Conservation (phyloP, 2,888 invertebrate species). For the Tupiocoris notatus region DNA sequence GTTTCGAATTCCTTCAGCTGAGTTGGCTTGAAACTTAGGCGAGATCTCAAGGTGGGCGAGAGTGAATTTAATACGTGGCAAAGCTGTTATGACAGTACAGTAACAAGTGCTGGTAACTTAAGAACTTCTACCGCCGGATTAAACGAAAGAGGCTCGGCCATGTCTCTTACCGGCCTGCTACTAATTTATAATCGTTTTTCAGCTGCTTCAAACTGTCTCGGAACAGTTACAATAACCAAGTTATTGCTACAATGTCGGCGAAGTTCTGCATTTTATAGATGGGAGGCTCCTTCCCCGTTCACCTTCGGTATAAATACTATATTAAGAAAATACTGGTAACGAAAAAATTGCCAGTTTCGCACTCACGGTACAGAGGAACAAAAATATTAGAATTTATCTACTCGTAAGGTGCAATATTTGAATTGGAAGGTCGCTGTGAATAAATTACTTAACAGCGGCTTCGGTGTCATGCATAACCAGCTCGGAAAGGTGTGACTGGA, state of each 20-base stretch:
- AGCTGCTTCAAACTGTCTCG: neutral
- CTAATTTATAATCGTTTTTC: neutral
- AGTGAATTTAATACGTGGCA: conserved; percentile 11
- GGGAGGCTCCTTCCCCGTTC: too few species aligned
- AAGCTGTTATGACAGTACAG: conserved; percentile 31
- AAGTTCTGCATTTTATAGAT: neutral
- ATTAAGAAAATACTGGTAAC: too few species aligned
- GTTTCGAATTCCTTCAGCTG: neutral
- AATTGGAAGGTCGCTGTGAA: neutral
- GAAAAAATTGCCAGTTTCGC: neutral
- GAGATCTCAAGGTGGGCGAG: neutral
- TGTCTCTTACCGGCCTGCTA: neutral
- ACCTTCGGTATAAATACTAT: neutral
- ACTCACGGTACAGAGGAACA: neutral
- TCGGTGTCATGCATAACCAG: neutral
- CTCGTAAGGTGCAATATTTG: neutral
- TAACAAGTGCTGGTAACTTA: conserved; percentile 11
- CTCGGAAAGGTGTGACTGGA: neutral
- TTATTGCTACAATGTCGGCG: neutral
- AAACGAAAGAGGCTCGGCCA: neutral
- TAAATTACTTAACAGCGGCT: neutral
- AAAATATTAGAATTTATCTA: neutral
- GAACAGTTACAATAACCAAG: neutral
- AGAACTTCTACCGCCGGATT: neutral
- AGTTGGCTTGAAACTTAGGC: neutral